Conservation (phyloP, 2,888 invertebrate genomes). For the Cheilosia vernalis region DNA sequence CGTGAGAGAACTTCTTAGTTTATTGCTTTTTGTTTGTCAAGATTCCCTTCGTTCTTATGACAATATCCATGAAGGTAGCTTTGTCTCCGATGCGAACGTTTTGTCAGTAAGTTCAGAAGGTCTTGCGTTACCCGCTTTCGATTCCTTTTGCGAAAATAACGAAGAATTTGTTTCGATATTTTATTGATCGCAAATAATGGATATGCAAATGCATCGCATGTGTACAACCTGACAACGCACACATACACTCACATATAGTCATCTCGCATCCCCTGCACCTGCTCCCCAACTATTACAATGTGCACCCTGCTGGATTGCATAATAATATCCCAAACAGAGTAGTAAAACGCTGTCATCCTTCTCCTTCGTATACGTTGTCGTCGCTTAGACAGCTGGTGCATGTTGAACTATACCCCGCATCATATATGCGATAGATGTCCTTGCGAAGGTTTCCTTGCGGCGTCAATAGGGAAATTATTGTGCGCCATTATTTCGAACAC, state of each 20-base stretch:
- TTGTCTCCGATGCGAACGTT: slow-evolving; percentile 20
- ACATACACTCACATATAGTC: background rate
- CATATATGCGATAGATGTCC: slow-evolving; percentile 42
- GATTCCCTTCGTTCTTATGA: slow-evolving; percentile 20
- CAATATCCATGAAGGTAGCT: slow-evolving; percentile 10
- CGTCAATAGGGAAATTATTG: slow-evolving; percentile 61
- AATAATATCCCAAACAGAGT: slow-evolving; percentile 43
- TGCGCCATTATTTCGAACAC: slow-evolving; percentile 54
- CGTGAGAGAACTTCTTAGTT: slow-evolving; percentile 37
- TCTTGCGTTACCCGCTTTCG: background rate
- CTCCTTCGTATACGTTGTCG: slow-evolving; percentile 10
- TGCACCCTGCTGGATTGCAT: slow-evolving; percentile 51
- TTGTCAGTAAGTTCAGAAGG: slow-evolving; percentile 27
- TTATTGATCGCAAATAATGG: slow-evolving; percentile 61
- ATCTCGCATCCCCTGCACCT: background rate
- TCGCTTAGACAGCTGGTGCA: slow-evolving; percentile 22
- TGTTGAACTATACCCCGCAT: slow-evolving; percentile 26
- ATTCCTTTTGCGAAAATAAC: background rate
- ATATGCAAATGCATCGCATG: slow-evolving; percentile 56
- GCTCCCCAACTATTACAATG: slow-evolving; percentile 20
- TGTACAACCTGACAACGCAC: background rate
- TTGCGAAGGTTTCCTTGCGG: slow-evolving; percentile 50
- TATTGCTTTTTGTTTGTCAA: slow-evolving; percentile 33
- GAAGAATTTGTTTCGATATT: slow-evolving; percentile 48
- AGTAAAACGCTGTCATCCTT: slow-evolving; percentile 50